Base-by-base conservation (phyloP, 2,888 invertebrate species). In the Chrysotoxum bicinctum region DNA sequence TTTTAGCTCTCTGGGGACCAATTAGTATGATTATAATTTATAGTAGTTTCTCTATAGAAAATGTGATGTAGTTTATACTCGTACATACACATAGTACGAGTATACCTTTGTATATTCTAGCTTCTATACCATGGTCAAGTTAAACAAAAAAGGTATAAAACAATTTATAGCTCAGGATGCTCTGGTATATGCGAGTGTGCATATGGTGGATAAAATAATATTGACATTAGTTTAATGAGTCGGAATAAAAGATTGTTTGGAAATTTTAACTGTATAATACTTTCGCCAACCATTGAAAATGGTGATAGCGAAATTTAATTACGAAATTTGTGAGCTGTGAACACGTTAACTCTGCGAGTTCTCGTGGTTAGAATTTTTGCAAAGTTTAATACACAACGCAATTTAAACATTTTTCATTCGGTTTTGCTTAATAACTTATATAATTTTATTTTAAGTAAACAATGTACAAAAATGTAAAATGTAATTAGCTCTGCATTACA, bases 21-120 rank as follows among this genome's bases (percentile, higher is more conserved):
- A 79, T 79, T 79, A 79, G 72, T 40, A 52, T 58, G 40, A 66
- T 73, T 73, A 73, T 60, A 66, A 66, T 66, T 26, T 35, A 50
- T 48, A 35, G 10, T 10, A 30, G 64, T 64, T 30, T 12, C 45
- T 64, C 19, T 60, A 16, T 26, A 40, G 40, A 26, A 43, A 60
- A 40, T 60, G 40, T 60, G 40, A n/a, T 60, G 9, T n/a, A 37
- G 12, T 35, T 12, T 35, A 19, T 19, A 26, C 26, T 6, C 7
- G 26, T 35, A 16, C 35, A 32, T 32, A 19, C 19, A 19, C 10
- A 7, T 30, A n/a, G 10, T 35, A 50, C 0, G n/a, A n/a, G n/a
- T n/a, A 1, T 58, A 7, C 5, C 21, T 6, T 7, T 10, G 4
- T 45, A 19, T 10, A 45, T 23, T 40, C 14, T 40, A 37, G 35